A percentile compares a stretch with the other conserved stretches of the same genome.
Evolutionary conservation across 37 sponge, comb jelly and placozoan species (phyloP).

Genomic region (Cliona cf. orientalis): DNA sequence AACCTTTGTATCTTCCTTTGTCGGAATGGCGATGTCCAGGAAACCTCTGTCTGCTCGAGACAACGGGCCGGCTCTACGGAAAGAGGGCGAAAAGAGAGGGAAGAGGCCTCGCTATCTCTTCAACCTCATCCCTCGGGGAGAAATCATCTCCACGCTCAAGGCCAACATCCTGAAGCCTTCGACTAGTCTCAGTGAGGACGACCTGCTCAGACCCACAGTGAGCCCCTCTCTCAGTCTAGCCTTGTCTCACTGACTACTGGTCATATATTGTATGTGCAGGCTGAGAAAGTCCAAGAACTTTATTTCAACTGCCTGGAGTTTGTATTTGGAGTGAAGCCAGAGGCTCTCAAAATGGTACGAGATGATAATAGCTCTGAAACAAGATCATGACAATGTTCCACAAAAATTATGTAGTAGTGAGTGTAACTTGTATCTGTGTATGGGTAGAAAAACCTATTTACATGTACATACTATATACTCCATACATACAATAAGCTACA

Average conservation of each 20-base stretch:
- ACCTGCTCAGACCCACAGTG: neutral
- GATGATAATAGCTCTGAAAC: no score
- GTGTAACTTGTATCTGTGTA: no score
- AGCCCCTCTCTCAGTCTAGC: neutral
- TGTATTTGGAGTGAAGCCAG: neutral
- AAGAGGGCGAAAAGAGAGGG: neutral
- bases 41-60: neutral
- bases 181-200: neutral
- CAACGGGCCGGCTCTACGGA: neutral
- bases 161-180: neutral
- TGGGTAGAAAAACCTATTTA: no score
- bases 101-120: neutral
- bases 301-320: neutral
- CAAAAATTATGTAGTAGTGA: no score
- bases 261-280: neutral
- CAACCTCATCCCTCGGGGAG: neutral
- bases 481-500: no score
- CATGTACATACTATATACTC: no score
- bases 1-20: no score
- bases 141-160: neutral
- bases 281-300: neutral
- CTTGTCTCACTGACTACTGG: neutral
- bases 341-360: neutral
- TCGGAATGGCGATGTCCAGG: neutral
- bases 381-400: no score